These are phyloP conservation scores for Pedicia rivosa DNA, from an alignment of 2,888 invertebrate genomes.

Conservation along the genomic window DNA sequence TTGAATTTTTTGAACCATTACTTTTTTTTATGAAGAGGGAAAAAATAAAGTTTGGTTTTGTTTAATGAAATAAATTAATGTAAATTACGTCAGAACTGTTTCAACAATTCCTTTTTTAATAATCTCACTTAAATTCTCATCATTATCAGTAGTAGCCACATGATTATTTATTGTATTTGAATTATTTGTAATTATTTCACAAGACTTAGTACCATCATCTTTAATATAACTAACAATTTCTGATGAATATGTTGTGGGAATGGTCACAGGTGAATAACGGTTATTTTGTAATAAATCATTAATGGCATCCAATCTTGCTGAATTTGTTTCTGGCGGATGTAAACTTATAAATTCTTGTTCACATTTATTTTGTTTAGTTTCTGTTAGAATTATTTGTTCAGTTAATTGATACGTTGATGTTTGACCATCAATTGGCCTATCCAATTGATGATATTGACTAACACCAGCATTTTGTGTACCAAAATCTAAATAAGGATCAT, in stretches of 20 bases:
- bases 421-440: not conserved
- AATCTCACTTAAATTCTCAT: constrained; percentile 78
- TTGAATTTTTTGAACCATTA: too few relatives aligned
- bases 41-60: too few relatives aligned
- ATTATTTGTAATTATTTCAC: constrained; percentile 1
- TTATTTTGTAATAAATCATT: constrained; percentile 27
- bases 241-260: constrained; percentile 16
- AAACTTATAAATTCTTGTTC: constrained; percentile 20
- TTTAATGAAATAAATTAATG: too few relatives aligned
- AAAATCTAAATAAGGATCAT: too few relatives aligned
- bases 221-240: not conserved
- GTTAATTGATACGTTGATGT: not conserved
- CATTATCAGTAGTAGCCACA: constrained; percentile 19
- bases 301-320: constrained; percentile 25
- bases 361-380: too few relatives aligned
- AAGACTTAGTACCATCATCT: not conserved
- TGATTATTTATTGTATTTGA: not conserved
- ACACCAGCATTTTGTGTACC: too few relatives aligned
- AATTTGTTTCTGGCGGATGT: constrained; percentile 22
- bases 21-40: too few relatives aligned
- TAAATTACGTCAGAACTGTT: too few relatives aligned
- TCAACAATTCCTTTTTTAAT: constrained; percentile 88
- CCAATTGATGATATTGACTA: too few relatives aligned
- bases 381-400: not conserved
- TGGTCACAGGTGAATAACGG: constrained; percentile 23